Evolutionary conservation across 2,888 invertebrate genomes (phyloP).

Genomic region (Aphodius granarius): DNA sequence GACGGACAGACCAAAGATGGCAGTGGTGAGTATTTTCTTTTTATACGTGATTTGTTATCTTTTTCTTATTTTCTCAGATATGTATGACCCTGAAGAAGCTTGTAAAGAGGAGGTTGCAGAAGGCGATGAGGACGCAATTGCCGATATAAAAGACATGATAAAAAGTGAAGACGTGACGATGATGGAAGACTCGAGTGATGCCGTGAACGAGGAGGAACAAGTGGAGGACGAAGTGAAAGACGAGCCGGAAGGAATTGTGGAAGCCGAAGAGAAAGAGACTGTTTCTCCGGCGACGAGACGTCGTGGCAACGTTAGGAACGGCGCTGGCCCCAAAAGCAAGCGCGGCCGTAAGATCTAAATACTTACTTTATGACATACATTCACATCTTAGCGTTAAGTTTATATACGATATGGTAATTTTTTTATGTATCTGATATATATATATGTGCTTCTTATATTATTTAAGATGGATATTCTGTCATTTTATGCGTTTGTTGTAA

Average conservation of each 20-base stretch:
- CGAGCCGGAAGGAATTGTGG: slow-evolving; percentile 37
- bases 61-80: slow-evolving; percentile 37
- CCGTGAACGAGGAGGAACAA: slow-evolving; percentile 48
- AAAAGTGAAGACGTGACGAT: slow-evolving; percentile 41
- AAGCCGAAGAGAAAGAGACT: slow-evolving; percentile 28
- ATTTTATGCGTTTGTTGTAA: background rate
- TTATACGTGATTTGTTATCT: background rate
- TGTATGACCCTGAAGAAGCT: slow-evolving; percentile 51
- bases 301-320: slow-evolving; percentile 42
- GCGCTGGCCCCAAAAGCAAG: slow-evolving; percentile 48
- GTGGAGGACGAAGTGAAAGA: slow-evolving; percentile 33
- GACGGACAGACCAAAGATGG: slow-evolving; percentile 31
- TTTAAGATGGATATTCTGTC: background rate
- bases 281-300: slow-evolving; percentile 40
- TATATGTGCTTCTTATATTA: background rate
- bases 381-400: background rate
- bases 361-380: background rate
- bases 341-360: slow-evolving; percentile 35
- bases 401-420: no score
- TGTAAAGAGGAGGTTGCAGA: slow-evolving; percentile 42
- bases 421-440: background rate
- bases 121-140: slow-evolving; percentile 45
- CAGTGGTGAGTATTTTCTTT: slow-evolving; percentile 25
- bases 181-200: slow-evolving; percentile 51
- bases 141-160: slow-evolving; percentile 45